Evolutionary conservation across 1,140 invertebrate genomes (phyloP).

Genomic region (Chelonus insularis): DNA sequence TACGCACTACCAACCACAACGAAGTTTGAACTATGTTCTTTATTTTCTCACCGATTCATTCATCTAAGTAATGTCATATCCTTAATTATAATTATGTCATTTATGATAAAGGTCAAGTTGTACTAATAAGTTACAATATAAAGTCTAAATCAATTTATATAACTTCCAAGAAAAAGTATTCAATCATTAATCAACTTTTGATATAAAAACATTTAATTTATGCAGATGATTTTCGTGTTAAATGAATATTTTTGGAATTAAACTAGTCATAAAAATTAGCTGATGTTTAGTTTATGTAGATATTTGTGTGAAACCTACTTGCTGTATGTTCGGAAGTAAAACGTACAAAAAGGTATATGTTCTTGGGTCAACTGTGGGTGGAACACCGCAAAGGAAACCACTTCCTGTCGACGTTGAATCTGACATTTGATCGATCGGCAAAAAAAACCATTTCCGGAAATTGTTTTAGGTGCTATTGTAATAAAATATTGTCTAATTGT

Average conservation of each 20-base stretch:
- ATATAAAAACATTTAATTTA: too few relatives aligned
- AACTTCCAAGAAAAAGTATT: too few relatives aligned
- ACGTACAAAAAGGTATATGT: not conserved
- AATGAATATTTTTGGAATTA: too few relatives aligned
- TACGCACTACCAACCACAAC: constrained; percentile 52
- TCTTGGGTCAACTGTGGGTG: constrained; percentile 2
- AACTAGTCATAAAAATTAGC: too few relatives aligned
- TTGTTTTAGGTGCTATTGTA: not conserved
- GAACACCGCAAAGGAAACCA: not conserved
- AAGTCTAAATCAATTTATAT: not conserved
- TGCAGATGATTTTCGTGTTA: too few relatives aligned
- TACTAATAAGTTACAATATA: not conserved
- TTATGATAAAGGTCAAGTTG: too few relatives aligned
- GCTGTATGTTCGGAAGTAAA: too few relatives aligned
- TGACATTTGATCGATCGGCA: not conserved
- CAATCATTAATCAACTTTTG: too few relatives aligned
- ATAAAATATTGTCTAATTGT: too few relatives aligned
- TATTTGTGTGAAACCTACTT: too few relatives aligned
- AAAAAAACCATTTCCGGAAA: constrained; percentile 3
- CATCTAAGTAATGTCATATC: not conserved
- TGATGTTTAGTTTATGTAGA: too few relatives aligned
- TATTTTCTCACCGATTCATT: not conserved
- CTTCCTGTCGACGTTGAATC: constrained; percentile 8
- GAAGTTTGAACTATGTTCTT: not conserved
- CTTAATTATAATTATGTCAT: too few relatives aligned